These are phyloP conservation scores for Hyperoplus immaculatus DNA, from an alignment of 2,797 vertebrate species.

Conservation along the genomic window DNA sequence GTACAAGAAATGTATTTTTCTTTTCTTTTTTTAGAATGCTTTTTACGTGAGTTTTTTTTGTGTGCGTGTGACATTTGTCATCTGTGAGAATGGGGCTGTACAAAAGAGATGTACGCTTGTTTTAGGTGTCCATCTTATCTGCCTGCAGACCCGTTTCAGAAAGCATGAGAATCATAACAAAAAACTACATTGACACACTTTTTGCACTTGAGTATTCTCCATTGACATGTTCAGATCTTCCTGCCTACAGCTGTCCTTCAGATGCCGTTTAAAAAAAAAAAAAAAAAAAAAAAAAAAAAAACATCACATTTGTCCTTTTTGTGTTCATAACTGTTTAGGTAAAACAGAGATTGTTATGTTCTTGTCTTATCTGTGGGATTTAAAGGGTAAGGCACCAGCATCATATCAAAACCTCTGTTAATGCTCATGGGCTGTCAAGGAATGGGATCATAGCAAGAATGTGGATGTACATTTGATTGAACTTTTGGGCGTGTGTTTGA, in stretches of 20 bases:
- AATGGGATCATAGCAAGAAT: conserved; percentile 74
- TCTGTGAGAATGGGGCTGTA: conserved; percentile 70
- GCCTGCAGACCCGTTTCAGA: conserved; percentile 69
- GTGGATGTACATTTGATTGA: conserved; percentile 68
- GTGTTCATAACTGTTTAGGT: conserved; percentile 71
- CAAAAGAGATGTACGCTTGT: conserved; percentile 77
- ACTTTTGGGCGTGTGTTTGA: conserved; percentile 32
- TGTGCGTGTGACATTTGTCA: conserved; percentile 69
- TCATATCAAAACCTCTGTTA: conserved; percentile 72
- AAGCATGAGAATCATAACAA: conserved; percentile 64
- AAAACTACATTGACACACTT: conserved; percentile 64
- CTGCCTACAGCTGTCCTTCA: conserved; percentile 65
- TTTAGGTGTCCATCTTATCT: conserved; percentile 71
- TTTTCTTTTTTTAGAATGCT: conserved; percentile 50
- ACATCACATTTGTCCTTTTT: conserved; percentile 53
- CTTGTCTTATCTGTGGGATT: conserved; percentile 69
- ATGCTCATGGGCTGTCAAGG: conserved; percentile 62
- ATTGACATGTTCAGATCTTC: conserved; percentile 67
- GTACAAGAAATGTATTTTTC: conserved; percentile 72
- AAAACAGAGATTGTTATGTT: conserved; percentile 47
- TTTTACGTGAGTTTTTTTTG: conserved; percentile 40
- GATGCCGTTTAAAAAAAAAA: conserved; percentile 44
- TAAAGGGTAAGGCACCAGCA: conserved; percentile 78
- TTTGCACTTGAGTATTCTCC: conserved; percentile 80
- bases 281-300: conserved; percentile 9